Evolutionary conservation across 1,140 invertebrate species (phyloP), one percentile per base, ranked within the genome.

Genomic region (Antheraea pernyi): DNA sequence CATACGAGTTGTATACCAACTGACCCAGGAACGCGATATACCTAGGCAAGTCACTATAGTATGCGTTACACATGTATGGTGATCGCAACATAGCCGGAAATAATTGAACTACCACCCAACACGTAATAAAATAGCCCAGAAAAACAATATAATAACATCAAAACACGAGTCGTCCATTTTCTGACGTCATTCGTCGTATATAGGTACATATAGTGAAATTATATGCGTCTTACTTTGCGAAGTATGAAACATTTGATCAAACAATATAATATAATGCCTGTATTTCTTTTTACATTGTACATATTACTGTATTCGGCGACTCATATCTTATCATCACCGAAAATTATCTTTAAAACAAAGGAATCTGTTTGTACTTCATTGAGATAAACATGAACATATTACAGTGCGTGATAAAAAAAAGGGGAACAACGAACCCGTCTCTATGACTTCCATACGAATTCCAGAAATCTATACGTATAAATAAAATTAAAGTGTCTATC

Each of bases 251-350:
- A 53, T 53, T 53, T 53, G 46, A 53, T 16, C 16, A 53, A 53
- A 53, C 46, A 53, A 53, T 13, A 53, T 9, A 16, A 53, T 16
- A 16, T 53, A n/a, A n/a, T 13, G 16, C 46, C 16, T 16, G 10
- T 53, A 53, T n/a, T 53, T 13, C 46, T 53, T 6, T 53, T 53
- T 53, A 53, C 4, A 53, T 13, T 16, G 39, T 42, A 42, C 7
- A 42, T 53, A 53, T n/a, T n/a, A 6, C 5, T 53, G 46, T 53
- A 53, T 53, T 53, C 46, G 46, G 10, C 46, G 46, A 16, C 46
- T 1, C 19, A 13, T 69, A 65, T 70, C 63, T 70, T 70, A 70
- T 70, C 69, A 48, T 53, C 13, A 11, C 7, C 61, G 63, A 69
- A 58, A 19, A 60, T 67, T 61, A 18, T 59, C 42, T 67, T 63